These are phyloP conservation scores for Bostrychus sinensis DNA, from an alignment of 2,113 vertebrate genomes.

Conservation along the genomic window DNA sequence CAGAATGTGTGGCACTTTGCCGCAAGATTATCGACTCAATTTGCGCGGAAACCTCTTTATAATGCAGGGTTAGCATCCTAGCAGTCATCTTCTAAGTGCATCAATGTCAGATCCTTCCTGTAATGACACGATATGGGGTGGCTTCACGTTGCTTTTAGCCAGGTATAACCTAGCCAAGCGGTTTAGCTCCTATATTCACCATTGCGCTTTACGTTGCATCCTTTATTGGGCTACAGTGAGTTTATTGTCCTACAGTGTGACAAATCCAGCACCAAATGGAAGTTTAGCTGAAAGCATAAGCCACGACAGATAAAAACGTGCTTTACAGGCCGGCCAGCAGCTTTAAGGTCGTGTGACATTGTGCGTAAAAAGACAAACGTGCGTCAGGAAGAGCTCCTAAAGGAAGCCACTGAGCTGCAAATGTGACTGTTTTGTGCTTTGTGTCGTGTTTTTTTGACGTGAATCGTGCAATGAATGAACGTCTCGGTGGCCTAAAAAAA, in stretches of 20 bases:
- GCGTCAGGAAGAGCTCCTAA: constrained; percentile 30
- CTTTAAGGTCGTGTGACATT: constrained; percentile 71
- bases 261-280: neutral
- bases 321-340: constrained; percentile 39
- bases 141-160: too few species aligned
- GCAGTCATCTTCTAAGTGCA: too few species aligned
- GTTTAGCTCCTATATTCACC: constrained; percentile 10
- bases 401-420: neutral
- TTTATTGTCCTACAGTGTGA: neutral
- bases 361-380: constrained; percentile 56
- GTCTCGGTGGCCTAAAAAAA: neutral
- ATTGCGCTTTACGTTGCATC: too few species aligned
- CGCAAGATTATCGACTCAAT: neutral
- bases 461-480: neutral
- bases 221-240: too few species aligned
- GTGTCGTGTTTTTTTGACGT: too few species aligned
- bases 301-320: constrained; percentile 1
- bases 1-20: neutral
- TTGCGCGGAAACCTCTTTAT: too few species aligned
- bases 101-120: too few species aligned
- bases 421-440: neutral
- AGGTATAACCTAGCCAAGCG: too few species aligned
- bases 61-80: neutral
- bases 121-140: neutral
- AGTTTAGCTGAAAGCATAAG: neutral